Conservation (phyloP, 1,140 invertebrate species). For the Augochlora pura region DNA sequence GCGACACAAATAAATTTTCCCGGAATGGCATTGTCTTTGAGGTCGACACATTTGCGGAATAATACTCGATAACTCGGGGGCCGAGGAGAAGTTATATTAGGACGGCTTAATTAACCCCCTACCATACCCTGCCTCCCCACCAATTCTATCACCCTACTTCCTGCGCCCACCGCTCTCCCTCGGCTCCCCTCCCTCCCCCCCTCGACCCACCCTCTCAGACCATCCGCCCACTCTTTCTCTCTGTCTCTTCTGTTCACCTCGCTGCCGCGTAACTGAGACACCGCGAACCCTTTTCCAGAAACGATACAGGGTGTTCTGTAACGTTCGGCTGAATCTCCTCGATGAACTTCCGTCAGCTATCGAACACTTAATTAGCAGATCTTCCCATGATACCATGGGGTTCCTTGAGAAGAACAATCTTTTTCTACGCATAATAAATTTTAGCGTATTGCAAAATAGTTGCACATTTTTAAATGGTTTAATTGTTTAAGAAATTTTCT, state of each 20-base stretch:
- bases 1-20: slow-evolving; percentile 74
- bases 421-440: too few relatives aligned
- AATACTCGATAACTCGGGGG: slow-evolving; percentile 72
- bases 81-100: slow-evolving; percentile 73
- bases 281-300: slow-evolving; percentile 38
- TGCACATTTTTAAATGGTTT: too few relatives aligned
- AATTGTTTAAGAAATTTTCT: too few relatives aligned
- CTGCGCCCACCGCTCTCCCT: slow-evolving; percentile 20
- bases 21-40: slow-evolving; percentile 74
- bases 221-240: slow-evolving; percentile 26
- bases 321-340: background rate
- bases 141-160: slow-evolving; percentile 64
- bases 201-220: background rate
- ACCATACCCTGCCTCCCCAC: slow-evolving; percentile 55
- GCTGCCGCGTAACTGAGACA: slow-evolving; percentile 28
- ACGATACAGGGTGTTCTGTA: slow-evolving; percentile 38
- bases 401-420: too few relatives aligned
- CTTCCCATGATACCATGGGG: too few relatives aligned
- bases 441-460: too few relatives aligned
- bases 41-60: slow-evolving; percentile 73
- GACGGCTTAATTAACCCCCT: slow-evolving; percentile 73
- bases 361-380: too few relatives aligned
- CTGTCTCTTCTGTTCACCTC: slow-evolving; percentile 19
- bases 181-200: too few relatives aligned
- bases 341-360: background rate